A percentile compares a stretch with the other conserved stretches of the same genome.
Evolutionary conservation across 2,113 vertebrate species (phyloP).

Genomic region (Salvelinus fontinalis): DNA sequence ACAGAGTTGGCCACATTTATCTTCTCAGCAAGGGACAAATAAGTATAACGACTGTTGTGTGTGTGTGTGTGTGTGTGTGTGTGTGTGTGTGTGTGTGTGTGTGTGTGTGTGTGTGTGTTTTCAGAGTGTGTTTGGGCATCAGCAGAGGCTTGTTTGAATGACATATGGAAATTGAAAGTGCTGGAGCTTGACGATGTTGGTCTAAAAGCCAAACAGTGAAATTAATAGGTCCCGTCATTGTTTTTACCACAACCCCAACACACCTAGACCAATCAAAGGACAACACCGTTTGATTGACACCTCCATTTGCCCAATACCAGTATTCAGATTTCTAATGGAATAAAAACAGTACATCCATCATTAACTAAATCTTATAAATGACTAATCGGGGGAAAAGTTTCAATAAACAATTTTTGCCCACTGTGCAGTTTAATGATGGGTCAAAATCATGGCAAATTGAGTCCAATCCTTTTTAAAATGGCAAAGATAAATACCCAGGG

Average conservation of each 20-base stretch:
- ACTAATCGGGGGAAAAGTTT: conserved; percentile 38
- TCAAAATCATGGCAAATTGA: conserved; percentile 54
- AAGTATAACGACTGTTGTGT: too few relatives aligned
- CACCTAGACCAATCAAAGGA: conserved; percentile 20
- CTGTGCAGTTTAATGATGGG: conserved; percentile 47
- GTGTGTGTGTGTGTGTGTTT: conserved; percentile 21
- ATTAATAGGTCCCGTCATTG: conserved; percentile 69
- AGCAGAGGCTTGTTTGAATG: conserved; percentile 52
- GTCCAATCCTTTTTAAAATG: conserved; percentile 63
- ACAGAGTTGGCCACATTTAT: not conserved
- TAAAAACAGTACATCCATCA: conserved; percentile 20
- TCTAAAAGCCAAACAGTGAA: conserved; percentile 66
- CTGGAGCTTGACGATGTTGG: conserved; percentile 65
- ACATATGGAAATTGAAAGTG: conserved; percentile 63
- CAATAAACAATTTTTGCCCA: conserved; percentile 36
- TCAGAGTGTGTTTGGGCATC: conserved; percentile 19
- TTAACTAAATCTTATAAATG: conserved; percentile 23
- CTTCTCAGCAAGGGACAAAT: not conserved
- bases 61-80: not conserved
- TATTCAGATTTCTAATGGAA: not conserved
- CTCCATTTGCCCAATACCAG: conserved; percentile 35
- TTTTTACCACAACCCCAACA: conserved; percentile 36
- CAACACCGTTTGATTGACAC: conserved; percentile 42
- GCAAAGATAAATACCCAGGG: conserved; percentile 54
- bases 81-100: conserved; percentile 24